Base-by-base conservation (phyloP, 2,797 vertebrate genomes). In the Anguilla anguilla region DNA sequence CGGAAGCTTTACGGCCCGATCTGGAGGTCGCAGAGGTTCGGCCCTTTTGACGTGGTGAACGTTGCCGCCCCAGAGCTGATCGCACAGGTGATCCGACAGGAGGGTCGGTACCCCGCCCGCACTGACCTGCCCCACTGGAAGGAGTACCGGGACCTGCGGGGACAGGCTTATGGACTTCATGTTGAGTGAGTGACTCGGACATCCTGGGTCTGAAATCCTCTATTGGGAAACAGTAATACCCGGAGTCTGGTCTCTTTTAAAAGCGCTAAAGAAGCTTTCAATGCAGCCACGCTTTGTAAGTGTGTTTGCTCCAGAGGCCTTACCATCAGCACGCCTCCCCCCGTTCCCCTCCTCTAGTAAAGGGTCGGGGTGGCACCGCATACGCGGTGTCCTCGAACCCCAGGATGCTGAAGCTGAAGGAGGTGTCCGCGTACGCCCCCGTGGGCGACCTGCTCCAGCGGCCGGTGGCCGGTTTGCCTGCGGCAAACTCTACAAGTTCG, bases 401-500 rank as follows among this genome's bases (percentile, higher is more conserved):
- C 5, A 95, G 93, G 90, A 93, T 97, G 95, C 93, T 97, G 89
- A 96, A 95, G 91, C 85, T 93, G 67, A 87, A 1, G 49, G 96
- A 96, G 51, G 94, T 93, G 15, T 53, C 86, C 0, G 87, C 90
- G 19, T 97, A 90, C 25, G 92, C 92, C 0, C 90, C 95, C 0
- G 5, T 97, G 0, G 89, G 90, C 0, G 96, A 97, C 86, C 94
- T 97, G 86, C 93, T 97, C 59, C 55, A 19, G 0, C 94, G 95
- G 2, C 0, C 97, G 0, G 93, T 96, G 95, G 2, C 0, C 97
- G 0, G 93, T 96, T 88, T 28, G 90, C 0, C 91, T 97, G 1
- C 92, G 96, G 93, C 0, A 96, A 97, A 89, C 92, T 97, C 81
- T 96, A 97, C 92, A 97, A 94, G 91, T 97, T 97, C 7, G 96